Evolutionary conservation across 2,113 vertebrate species (phyloP).

Genomic region (Argyrosomus japonicus): DNA sequence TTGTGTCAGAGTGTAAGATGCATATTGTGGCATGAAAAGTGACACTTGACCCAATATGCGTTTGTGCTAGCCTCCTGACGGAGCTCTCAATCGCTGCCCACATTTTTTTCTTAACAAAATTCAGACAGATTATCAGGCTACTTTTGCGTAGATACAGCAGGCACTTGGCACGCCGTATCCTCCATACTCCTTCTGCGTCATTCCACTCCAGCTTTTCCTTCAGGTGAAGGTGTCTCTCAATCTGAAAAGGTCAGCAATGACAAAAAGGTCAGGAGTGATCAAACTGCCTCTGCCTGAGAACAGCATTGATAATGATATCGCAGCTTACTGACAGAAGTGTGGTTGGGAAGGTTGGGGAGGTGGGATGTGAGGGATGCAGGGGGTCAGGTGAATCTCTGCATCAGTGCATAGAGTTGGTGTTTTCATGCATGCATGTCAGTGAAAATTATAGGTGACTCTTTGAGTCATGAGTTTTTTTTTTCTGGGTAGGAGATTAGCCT

Average conservation of each 20-base stretch:
- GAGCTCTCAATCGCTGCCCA: not conserved
- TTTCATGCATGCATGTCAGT: not conserved
- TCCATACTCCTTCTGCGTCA: not conserved
- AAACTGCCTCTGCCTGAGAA: not conserved
- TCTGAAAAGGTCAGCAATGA: constrained; percentile 62
- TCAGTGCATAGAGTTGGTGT: not conserved
- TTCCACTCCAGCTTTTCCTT: constrained; percentile 1
- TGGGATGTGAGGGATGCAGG: not conserved
- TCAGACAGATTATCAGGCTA: not conserved
- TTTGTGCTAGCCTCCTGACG: not conserved
- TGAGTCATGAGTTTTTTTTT: constrained; percentile 10
- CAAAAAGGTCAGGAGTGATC: constrained; percentile 46
- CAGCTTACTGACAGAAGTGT: not conserved
- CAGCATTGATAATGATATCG: constrained; percentile 25
- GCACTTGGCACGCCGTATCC: accelerated
- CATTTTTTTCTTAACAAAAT: not conserved
- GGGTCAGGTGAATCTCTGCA: not conserved
- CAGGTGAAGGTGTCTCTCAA: constrained; percentile 44
- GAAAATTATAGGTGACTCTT: not conserved
- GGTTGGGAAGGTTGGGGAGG: not conserved
- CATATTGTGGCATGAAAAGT: constrained; percentile 22
- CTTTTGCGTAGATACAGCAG: not conserved
- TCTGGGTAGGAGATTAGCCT: not conserved
- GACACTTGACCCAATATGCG: not conserved
- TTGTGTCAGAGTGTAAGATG: constrained; percentile 7